These are phyloP conservation scores for Champsocephalus gunnari DNA, from an alignment of 2,797 vertebrate genomes.

Conservation along the genomic window DNA sequence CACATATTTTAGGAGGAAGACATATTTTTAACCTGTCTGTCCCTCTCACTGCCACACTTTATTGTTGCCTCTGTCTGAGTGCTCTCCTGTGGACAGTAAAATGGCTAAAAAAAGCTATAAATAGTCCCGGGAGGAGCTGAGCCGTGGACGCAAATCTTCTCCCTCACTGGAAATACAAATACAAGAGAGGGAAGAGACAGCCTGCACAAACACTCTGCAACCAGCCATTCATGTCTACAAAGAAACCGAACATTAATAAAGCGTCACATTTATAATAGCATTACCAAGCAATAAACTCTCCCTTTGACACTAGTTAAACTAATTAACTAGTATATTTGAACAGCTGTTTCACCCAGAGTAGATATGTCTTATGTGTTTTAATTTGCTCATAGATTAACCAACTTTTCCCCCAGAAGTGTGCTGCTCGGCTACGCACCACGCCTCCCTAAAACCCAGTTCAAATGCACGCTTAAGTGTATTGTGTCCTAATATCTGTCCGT, in stretches of 20 bases:
- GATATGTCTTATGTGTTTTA: neutral
- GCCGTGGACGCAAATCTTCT: conserved; percentile 70
- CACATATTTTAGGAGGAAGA: neutral
- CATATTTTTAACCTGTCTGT: neutral
- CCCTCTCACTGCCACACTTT: conserved; percentile 8
- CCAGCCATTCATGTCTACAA: conserved; percentile 13
- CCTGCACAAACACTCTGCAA: conserved; percentile 32
- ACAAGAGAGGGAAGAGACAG: conserved; percentile 30
- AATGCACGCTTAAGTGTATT: too few relatives aligned
- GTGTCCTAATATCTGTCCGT: too few relatives aligned
- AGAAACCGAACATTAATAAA: neutral
- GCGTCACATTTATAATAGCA: neutral
- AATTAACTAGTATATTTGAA: conserved; percentile 22
- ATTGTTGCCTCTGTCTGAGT: conserved; percentile 50
- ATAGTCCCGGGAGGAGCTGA: conserved; percentile 70
- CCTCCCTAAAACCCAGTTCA: too few relatives aligned
- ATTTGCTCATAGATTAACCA: conserved; percentile 3
- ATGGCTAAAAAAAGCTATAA: conserved; percentile 80
- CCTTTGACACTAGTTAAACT: neutral
- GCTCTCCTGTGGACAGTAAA: conserved; percentile 67
- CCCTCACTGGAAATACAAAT: conserved; percentile 55
- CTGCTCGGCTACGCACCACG: too few relatives aligned
- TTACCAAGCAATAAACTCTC: neutral
- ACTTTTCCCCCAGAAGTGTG: neutral
- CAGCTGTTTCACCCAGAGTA: conserved; percentile 10